Conservation (phyloP, 2,113 vertebrate genomes). For the Cephalopholis sonnerati region DNA sequence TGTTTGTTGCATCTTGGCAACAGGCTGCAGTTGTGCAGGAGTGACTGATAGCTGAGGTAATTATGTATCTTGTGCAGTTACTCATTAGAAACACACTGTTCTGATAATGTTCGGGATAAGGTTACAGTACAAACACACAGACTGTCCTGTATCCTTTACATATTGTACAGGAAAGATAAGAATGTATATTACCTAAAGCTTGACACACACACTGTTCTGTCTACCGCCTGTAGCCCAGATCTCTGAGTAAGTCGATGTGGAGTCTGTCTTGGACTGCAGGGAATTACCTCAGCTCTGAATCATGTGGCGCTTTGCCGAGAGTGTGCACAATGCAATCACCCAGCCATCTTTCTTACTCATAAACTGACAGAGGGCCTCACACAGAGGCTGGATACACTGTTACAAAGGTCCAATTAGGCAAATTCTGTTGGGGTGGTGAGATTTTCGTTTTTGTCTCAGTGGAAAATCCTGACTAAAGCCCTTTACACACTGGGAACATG, state of each 20-base stretch:
- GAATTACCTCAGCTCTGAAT: slow-evolving; percentile 82
- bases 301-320: slow-evolving; percentile 72
- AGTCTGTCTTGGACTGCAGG: slow-evolving; percentile 61
- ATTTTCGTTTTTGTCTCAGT: neutral
- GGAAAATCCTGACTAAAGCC: neutral
- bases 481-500: too few species aligned
- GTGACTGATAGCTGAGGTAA: slow-evolving; percentile 14
- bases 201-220: slow-evolving; percentile 31
- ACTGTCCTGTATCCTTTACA: slow-evolving; percentile 1
- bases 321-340: slow-evolving; percentile 74
- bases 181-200: neutral
- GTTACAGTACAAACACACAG: slow-evolving; percentile 20
- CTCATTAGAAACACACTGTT: slow-evolving; percentile 23
- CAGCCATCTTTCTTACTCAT: slow-evolving; percentile 73
- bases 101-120: neutral
- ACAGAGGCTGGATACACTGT: slow-evolving; percentile 51
- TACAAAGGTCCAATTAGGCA: slow-evolving; percentile 30
- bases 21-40: slow-evolving; percentile 10
- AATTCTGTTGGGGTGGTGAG: neutral
- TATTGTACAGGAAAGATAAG: neutral
- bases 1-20: slow-evolving; percentile 7
- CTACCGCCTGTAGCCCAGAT: slow-evolving; percentile 58
- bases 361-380: slow-evolving; percentile 76
- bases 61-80: neutral
- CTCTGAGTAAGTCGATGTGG: slow-evolving; percentile 62